These are phyloP conservation scores for Acanthurus lineatus DNA, from an alignment of 2,797 vertebrate species.

Conservation along the genomic window DNA sequence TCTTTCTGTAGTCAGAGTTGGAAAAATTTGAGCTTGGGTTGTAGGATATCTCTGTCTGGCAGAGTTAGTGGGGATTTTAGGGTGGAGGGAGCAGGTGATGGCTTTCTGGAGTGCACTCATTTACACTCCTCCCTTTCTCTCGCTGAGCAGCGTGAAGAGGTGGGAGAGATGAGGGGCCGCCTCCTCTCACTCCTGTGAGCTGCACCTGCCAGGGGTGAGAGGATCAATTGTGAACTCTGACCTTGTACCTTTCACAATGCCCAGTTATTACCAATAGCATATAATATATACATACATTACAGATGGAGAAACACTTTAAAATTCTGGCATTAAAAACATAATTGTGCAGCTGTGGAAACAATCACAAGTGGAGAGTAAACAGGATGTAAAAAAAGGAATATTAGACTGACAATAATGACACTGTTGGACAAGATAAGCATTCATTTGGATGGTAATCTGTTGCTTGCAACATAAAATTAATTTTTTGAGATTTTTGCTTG, in stretches of 20 bases:
- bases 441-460: background rate
- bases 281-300: slow-evolving; percentile 72
- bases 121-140: slow-evolving; percentile 89
- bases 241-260: slow-evolving; percentile 79
- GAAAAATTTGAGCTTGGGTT: slow-evolving; percentile 66
- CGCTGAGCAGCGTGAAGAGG: slow-evolving; percentile 89
- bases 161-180: slow-evolving; percentile 86
- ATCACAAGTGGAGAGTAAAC: background rate
- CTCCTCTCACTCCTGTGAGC: slow-evolving; percentile 84
- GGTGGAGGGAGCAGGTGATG: slow-evolving; percentile 89
- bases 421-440: background rate
- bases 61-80: slow-evolving; percentile 76
- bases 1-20: slow-evolving; percentile 52
- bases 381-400: slow-evolving; percentile 15
- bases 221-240: slow-evolving; percentile 85
- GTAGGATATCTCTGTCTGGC: slow-evolving; percentile 75
- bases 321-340: slow-evolving; percentile 8
- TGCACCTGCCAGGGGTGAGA: slow-evolving; percentile 86
- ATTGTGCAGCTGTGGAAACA: slow-evolving; percentile 27
- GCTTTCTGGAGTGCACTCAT: slow-evolving; percentile 88
- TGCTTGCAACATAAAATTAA: background rate
- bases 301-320: slow-evolving; percentile 13
- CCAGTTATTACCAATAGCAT: slow-evolving; percentile 64
- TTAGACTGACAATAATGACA: background rate
- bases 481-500: slow-evolving; percentile 2